These are phyloP conservation scores for Mesorhabditis belari DNA, from an alignment of 2,888 invertebrate genomes.

Conservation along the genomic window DNA sequence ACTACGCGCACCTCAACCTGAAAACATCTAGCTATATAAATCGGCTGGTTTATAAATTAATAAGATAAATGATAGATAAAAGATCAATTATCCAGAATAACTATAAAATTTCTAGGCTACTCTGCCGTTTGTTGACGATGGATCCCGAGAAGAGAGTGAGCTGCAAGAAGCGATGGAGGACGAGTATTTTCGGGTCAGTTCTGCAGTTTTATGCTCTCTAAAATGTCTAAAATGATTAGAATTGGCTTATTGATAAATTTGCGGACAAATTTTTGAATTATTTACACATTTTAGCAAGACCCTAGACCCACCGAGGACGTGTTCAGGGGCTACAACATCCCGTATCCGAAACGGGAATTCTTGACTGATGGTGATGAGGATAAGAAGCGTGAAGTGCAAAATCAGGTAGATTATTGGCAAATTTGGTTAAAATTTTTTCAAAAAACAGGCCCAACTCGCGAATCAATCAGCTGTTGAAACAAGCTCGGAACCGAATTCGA, in stretches of 20 bases:
- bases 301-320: slow-evolving; percentile 63
- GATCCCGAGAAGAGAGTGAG: slow-evolving; percentile 94
- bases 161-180: slow-evolving; percentile 99
- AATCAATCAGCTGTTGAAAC: no score
- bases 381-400: not conserved
- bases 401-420: not conserved
- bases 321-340: slow-evolving; percentile 87
- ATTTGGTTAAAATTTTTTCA: not conserved
- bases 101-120: slow-evolving; percentile 14
- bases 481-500: no score
- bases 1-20: not conserved
- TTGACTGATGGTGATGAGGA: slow-evolving; percentile 67
- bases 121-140: slow-evolving; percentile 68
- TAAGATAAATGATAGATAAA: no score
- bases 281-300: slow-evolving; percentile 44
- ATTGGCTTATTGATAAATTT: no score
- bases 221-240: no score
- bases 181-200: slow-evolving; percentile 69
- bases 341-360: slow-evolving; percentile 95
- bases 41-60: no score
- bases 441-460: not conserved
- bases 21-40: not conserved
- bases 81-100: no score
- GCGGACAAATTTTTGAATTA: no score
- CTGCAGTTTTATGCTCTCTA: no score